Percentiles rank a stretch among this genome's conserved stretches.
Evolutionary conservation across 2,888 invertebrate genomes (phyloP).

Genomic region (Patella pellucida): DNA sequence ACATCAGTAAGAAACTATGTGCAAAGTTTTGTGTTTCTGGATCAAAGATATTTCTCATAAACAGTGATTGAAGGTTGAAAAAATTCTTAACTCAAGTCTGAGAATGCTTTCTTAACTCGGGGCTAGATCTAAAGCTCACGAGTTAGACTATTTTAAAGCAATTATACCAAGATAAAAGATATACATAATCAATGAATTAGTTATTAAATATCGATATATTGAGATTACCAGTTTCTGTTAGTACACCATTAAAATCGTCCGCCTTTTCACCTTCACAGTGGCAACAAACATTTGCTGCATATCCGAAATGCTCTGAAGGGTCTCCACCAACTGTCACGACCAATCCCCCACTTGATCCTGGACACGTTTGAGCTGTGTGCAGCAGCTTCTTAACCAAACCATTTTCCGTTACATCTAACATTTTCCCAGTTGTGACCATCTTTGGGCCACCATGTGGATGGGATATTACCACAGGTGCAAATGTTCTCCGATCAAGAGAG

Average conservation of each 20-base stretch:
- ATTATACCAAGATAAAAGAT: too few species aligned
- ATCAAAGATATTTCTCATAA: too few species aligned
- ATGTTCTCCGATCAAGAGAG: background rate
- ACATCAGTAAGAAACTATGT: too few species aligned
- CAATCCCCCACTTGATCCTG: background rate
- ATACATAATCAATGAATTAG: background rate
- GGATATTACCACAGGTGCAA: background rate
- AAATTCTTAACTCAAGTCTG: too few species aligned
- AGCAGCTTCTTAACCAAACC: background rate
- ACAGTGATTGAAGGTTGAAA: too few species aligned
- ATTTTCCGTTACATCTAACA: background rate
- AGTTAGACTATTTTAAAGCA: too few species aligned
- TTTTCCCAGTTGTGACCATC: background rate
- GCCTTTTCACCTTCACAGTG: background rate
- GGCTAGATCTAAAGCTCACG: too few species aligned
- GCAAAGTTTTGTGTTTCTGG: too few species aligned
- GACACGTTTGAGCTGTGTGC: background rate
- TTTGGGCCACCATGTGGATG: conserved; percentile 1
- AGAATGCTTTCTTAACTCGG: too few species aligned
- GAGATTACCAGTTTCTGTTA: background rate
- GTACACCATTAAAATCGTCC: background rate
- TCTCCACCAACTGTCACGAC: background rate
- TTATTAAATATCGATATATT: background rate
- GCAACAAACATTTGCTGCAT: background rate
- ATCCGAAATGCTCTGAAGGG: background rate